A percentile compares a stretch with the other conserved stretches of the same genome.
Conservation (phyloP, 1,140 invertebrate species). For the Hyles vespertilio region DNA sequence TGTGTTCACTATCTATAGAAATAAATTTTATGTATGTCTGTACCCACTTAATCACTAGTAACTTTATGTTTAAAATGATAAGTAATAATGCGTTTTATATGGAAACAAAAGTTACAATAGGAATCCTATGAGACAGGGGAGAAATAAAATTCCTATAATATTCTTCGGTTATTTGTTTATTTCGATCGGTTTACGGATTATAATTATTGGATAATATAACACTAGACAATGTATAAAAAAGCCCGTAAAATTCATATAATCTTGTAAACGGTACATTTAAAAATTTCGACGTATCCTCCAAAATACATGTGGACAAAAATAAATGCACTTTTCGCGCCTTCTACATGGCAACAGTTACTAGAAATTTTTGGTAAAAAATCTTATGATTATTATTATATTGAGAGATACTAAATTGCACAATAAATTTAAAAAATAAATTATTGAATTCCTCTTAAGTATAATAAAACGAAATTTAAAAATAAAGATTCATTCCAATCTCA, state of each 20-base stretch:
- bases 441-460: slow-evolving; percentile 4
- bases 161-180: slow-evolving; percentile 2
- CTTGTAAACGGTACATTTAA: slow-evolving; percentile 51
- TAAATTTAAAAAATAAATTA: slow-evolving; percentile 8
- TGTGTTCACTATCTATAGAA: too few relatives aligned
- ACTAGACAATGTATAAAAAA: slow-evolving; percentile 6
- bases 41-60: too few relatives aligned
- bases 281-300: slow-evolving; percentile 43
- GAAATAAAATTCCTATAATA: not conserved
- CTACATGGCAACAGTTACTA: slow-evolving; percentile 55
- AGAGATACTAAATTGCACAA: slow-evolving; percentile 36
- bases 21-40: too few relatives aligned
- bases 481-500: slow-evolving; percentile 21
- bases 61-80: too few relatives aligned
- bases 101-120: too few relatives aligned
- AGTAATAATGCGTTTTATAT: too few relatives aligned
- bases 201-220: not conserved
- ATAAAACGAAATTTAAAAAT: slow-evolving; percentile 10
- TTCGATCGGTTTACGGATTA: too few relatives aligned
- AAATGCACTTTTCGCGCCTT: slow-evolving; percentile 60
- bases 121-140: too few relatives aligned
- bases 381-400: slow-evolving; percentile 35
- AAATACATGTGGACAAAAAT: slow-evolving; percentile 57
- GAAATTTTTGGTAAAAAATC: slow-evolving; percentile 46
- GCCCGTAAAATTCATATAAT: slow-evolving; percentile 8